Conservation (phyloP, 2,113 vertebrate genomes). For the Chascanopsetta lugubris region DNA sequence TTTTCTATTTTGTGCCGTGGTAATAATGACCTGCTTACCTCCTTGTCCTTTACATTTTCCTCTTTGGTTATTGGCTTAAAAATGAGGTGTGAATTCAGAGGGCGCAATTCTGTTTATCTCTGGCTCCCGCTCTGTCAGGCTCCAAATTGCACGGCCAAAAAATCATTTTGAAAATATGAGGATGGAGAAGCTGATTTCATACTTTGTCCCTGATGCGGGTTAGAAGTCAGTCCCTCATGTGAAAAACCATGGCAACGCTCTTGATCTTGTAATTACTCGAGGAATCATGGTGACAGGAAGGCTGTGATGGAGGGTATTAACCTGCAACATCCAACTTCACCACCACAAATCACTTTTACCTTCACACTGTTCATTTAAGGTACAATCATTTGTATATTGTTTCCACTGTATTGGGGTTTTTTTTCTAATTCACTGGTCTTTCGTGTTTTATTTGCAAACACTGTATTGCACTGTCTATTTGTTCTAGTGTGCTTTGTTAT, state of each 20-base stretch:
- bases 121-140: background rate
- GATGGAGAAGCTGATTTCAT: constrained; percentile 3
- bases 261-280: background rate
- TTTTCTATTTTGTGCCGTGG: constrained; percentile 57
- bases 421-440: no score
- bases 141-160: background rate
- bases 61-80: constrained; percentile 43
- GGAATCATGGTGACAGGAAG: background rate
- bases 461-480: background rate
- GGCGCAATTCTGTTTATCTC: constrained; percentile 9
- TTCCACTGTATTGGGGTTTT: no score
- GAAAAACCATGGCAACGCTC: background rate
- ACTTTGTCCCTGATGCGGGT: background rate
- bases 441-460: background rate
- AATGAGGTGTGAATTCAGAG: constrained; percentile 18
- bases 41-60: constrained; percentile 48
- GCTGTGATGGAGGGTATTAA: background rate
- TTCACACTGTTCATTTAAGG: no score
- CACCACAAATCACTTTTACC: background rate
- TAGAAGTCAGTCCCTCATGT: background rate
- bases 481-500: background rate
- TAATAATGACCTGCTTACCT: constrained; percentile 62
- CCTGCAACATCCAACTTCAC: no score
- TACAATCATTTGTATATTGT: no score
- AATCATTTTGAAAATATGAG: constrained; percentile 22